Percentiles rank a stretch among this genome's conserved stretches.
These are phyloP conservation scores for Zosterops hypoxanthus DNA, from an alignment of 2,113 vertebrate species.

Conservation along the genomic window DNA sequence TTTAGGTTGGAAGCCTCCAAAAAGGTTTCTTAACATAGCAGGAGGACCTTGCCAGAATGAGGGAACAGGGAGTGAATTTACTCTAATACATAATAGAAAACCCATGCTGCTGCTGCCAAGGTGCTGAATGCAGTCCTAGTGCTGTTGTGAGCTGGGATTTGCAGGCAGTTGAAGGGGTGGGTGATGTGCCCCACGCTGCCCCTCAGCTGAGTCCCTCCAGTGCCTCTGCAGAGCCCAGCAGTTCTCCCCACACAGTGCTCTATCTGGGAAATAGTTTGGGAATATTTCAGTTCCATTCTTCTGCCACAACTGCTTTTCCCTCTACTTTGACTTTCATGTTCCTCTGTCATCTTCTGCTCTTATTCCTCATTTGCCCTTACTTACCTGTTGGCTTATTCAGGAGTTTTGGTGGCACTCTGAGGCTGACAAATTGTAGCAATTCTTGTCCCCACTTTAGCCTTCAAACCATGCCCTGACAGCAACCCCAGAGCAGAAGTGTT, in stretches of 20 bases:
- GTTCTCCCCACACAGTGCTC: not conserved
- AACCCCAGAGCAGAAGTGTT: not conserved
- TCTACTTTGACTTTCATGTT: not conserved
- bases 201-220: not conserved
- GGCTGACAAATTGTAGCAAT: not conserved
- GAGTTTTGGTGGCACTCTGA: not conserved
- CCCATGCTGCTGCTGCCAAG: not conserved
- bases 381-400: not conserved
- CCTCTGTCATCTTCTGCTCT: not conserved
- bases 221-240: not conserved
- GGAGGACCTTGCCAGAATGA: not conserved
- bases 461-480: not conserved
- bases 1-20: not conserved
- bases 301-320: not conserved
- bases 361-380: not conserved
- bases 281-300: not conserved
- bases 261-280: not conserved
- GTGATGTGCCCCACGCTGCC: not conserved
- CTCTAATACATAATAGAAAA: not conserved
- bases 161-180: not conserved
- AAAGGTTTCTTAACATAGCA: not conserved
- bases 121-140: not conserved
- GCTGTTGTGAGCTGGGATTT: not conserved
- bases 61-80: not conserved
- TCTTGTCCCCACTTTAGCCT: not conserved